Conservation (phyloP, 2,797 vertebrate genomes). For the Enteromius treurensis region DNA sequence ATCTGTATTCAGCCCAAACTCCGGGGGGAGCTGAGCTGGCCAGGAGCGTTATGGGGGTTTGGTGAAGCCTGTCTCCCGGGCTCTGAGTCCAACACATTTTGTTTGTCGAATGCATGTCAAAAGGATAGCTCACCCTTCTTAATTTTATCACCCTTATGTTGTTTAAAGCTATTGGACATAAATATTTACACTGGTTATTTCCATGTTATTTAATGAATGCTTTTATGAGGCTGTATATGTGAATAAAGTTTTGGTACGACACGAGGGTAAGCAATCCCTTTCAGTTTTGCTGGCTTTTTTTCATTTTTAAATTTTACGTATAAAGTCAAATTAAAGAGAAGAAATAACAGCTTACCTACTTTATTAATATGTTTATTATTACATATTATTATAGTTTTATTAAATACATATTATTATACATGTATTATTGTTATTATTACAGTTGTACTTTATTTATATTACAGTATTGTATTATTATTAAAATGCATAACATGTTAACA, state of each 20-base stretch:
- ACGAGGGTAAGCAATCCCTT: neutral
- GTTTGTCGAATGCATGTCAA: neutral
- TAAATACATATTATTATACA: neutral
- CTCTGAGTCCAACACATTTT: neutral
- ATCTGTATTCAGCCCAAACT: slow-evolving; percentile 61
- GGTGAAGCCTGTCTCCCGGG: slow-evolving; percentile 25
- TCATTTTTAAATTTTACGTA: neutral
- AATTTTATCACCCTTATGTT: neutral
- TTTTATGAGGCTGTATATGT: neutral
- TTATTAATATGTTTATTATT: neutral
- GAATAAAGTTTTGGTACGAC: neutral
- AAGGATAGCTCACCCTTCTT: neutral
- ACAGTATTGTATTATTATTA: neutral
- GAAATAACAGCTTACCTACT: neutral
- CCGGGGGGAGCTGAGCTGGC: slow-evolving; percentile 58
- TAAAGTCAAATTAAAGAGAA: neutral
- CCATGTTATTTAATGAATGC: neutral
- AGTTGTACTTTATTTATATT: neutral
- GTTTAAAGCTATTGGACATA: neutral
- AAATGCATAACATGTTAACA: too few species aligned
- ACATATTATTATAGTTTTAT: neutral
- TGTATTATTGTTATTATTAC: neutral
- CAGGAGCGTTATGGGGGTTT: slow-evolving; percentile 20
- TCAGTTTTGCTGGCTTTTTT: neutral
- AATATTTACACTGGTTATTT: neutral